Evolutionary conservation across 2,888 invertebrate genomes (phyloP).

Genomic region (Lobophora halterata): DNA sequence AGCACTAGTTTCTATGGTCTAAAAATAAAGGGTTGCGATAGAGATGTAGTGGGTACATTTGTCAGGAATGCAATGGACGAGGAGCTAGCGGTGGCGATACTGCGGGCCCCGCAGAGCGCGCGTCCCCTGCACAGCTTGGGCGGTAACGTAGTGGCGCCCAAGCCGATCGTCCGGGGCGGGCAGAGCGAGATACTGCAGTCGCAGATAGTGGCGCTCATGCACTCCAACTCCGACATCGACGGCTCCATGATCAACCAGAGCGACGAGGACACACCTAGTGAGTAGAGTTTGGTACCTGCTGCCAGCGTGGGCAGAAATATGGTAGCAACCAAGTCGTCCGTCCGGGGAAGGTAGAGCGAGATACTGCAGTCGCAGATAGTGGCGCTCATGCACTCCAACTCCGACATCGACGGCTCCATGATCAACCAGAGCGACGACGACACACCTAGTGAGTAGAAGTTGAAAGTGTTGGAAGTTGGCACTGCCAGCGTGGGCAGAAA

Average conservation of each 20-base stretch:
- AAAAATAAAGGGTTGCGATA: too few relatives aligned
- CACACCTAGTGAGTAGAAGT: neutral
- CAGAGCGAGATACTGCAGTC: neutral
- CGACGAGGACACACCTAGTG: slow-evolving; percentile 69
- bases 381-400: slow-evolving; percentile 83
- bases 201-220: slow-evolving; percentile 72
- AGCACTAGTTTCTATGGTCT: too few relatives aligned
- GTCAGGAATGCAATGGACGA: slow-evolving; percentile 93
- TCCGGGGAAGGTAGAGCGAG: slow-evolving; percentile 1
- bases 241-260: slow-evolving; percentile 55
- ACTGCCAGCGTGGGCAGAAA: neutral
- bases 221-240: slow-evolving; percentile 85
- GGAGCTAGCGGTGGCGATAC: slow-evolving; percentile 92
- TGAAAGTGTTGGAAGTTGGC: too few relatives aligned
- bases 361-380: slow-evolving; percentile 35
- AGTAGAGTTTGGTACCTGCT: too few relatives aligned
- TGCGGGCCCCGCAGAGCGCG: slow-evolving; percentile 87
- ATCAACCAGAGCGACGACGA: slow-evolving; percentile 69
- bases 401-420: slow-evolving; percentile 82
- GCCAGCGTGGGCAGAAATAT: neutral
- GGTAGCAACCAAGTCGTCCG: neutral
- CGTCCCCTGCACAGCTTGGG: slow-evolving; percentile 27
- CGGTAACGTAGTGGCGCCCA: neutral
- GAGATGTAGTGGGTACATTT: too few relatives aligned
- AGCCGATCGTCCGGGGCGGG: neutral